Conservation (phyloP, 2,888 invertebrate genomes). For the Apodemia zela region DNA sequence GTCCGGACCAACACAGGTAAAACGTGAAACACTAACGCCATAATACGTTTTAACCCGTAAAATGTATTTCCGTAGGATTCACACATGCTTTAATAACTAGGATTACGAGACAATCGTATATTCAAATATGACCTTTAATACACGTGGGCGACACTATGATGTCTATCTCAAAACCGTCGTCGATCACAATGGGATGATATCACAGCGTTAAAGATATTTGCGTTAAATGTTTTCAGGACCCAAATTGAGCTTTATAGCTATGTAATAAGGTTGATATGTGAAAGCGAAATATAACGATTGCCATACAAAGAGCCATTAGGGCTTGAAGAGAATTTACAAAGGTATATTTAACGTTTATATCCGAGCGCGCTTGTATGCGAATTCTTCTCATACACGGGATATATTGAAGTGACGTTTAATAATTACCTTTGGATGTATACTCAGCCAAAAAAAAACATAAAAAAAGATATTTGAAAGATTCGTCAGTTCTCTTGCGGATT, state of each 20-base stretch:
- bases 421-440: background rate
- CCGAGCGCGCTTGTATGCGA: background rate
- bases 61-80: too few species aligned
- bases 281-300: slow-evolving; percentile 2
- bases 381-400: background rate
- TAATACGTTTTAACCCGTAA: too few species aligned
- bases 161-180: slow-evolving; percentile 15
- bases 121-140: slow-evolving; percentile 5
- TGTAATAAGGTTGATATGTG: background rate
- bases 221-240: slow-evolving; percentile 8
- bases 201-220: slow-evolving; percentile 24
- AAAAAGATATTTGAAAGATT: too few species aligned
- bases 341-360: slow-evolving; percentile 9
- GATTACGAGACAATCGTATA: background rate
- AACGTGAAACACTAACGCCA: too few species aligned
- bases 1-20: too few species aligned
- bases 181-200: slow-evolving; percentile 27
- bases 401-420: background rate
- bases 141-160: slow-evolving; percentile 5
- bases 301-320: slow-evolving; percentile 5
- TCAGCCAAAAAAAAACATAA: too few species aligned
- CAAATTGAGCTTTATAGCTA: background rate
- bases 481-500: too few species aligned
- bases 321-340: slow-evolving; percentile 9
- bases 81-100: background rate